phyloP scores from a whole-genome alignment of 1,140 invertebrate species.

The Drosophila sechellia region DNA sequence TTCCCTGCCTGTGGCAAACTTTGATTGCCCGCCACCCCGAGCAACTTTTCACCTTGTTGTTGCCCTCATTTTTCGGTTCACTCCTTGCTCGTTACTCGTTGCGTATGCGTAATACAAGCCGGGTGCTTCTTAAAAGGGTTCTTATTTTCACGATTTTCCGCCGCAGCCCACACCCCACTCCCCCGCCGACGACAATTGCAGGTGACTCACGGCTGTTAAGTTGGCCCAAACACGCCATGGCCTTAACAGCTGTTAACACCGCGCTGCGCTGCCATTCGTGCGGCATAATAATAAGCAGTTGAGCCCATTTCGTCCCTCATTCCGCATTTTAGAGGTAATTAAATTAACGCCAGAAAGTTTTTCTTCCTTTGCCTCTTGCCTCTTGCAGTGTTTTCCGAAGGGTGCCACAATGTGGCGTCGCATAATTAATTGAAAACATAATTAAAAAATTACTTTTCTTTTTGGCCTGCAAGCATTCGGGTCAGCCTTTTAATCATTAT shows the following conservation, averaged over 20 bases:
- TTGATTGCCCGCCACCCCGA: slow-evolving; percentile 61
- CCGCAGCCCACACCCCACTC: background rate
- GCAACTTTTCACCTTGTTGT: slow-evolving; percentile 49
- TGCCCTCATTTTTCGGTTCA: slow-evolving; percentile 4
- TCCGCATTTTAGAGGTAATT: slow-evolving; percentile 70
- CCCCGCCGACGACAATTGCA: slow-evolving; percentile 65
- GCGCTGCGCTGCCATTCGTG: slow-evolving; percentile 60
- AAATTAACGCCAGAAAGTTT: slow-evolving; percentile 74
- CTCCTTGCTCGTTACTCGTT: slow-evolving; percentile 23
- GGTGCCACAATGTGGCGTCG: slow-evolving; percentile 61
- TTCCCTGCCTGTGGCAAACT: slow-evolving; percentile 51
- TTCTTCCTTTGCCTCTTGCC: slow-evolving; percentile 42
- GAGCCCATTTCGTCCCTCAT: slow-evolving; percentile 52
- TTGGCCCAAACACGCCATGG: slow-evolving; percentile 64
- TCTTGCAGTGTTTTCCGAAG: slow-evolving; percentile 1
- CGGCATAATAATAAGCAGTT: slow-evolving; percentile 76
- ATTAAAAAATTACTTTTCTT: slow-evolving; percentile 56
- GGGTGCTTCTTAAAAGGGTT: slow-evolving; percentile 32
- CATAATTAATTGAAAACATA: slow-evolving; percentile 83
- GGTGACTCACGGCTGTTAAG: slow-evolving; percentile 72
- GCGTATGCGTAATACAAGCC: slow-evolving; percentile 73
- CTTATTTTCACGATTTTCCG: background rate
- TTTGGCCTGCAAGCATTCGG: slow-evolving; percentile 33
- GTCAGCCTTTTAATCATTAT: slow-evolving; percentile 51
- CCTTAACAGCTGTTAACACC: slow-evolving; percentile 78